Evolutionary conservation across 2,888 invertebrate genomes (phyloP).

Genomic region (Hirtodrosophila alboralis): DNA sequence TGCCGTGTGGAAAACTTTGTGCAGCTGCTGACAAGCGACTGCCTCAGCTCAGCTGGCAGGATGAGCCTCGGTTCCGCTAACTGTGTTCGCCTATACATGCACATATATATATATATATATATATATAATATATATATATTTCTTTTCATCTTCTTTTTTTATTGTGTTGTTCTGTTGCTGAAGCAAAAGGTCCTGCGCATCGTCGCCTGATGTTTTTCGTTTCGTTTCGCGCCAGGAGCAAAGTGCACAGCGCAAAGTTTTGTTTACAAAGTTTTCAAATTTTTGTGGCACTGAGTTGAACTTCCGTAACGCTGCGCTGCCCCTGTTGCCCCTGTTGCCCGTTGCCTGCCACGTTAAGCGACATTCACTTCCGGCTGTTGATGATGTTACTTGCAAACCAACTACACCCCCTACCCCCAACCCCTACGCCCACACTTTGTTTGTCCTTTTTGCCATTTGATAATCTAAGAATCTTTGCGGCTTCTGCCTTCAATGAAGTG

Average conservation of each 20-base stretch:
- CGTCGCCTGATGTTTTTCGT: conserved; percentile 60
- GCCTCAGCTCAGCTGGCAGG: conserved; percentile 9
- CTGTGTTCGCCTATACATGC: conserved; percentile 1
- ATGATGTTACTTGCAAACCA: conserved; percentile 35
- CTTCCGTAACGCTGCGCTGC: conserved; percentile 56
- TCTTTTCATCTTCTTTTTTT: conserved; percentile 3
- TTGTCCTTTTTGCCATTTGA: no score
- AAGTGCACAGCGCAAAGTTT: conserved; percentile 76
- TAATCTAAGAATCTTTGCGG: conserved; percentile 36
- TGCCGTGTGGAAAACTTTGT: conserved; percentile 74
- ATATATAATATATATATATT: background rate
- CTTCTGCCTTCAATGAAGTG: conserved; percentile 15
- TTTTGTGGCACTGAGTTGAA: conserved; percentile 78
- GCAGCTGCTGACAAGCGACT: conserved; percentile 63
- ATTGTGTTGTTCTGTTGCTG: conserved; percentile 17
- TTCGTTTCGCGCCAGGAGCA: conserved; percentile 65
- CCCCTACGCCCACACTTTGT: no score
- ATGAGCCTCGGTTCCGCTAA: conserved; percentile 20
- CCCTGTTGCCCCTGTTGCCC: conserved; percentile 2
- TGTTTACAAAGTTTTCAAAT: conserved; percentile 80
- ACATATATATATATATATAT: conserved; percentile 2
- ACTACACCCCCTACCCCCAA: background rate
- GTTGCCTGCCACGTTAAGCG: conserved; percentile 42
- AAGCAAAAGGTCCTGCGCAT: conserved; percentile 45
- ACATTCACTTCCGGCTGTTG: conserved; percentile 64